Evolutionary conservation across 2,797 vertebrate genomes (phyloP).

Genomic region (Sciaenops ocellatus): DNA sequence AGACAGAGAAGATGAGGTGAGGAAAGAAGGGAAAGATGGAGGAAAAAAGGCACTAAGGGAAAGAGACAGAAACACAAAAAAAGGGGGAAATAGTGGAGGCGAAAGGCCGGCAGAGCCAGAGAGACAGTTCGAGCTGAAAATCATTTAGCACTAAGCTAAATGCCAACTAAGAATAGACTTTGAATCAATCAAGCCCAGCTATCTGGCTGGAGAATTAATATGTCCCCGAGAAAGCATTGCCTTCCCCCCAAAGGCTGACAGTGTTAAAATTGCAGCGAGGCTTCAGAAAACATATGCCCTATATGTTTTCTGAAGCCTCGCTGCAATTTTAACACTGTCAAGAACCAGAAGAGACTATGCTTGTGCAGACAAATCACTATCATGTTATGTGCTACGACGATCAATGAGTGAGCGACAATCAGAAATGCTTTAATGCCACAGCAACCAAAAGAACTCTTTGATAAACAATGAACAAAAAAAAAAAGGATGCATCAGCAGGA

Average conservation of each 20-base stretch:
- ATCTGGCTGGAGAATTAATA: conserved; percentile 80
- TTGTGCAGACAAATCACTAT: conserved; percentile 9
- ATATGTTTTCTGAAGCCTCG: conserved; percentile 47
- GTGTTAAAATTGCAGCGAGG: conserved; percentile 19
- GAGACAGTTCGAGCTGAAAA: conserved; percentile 80
- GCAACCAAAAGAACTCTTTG: neutral
- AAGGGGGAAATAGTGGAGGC: conserved; percentile 31
- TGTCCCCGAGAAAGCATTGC: conserved; percentile 67
- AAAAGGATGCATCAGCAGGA: conserved; percentile 8
- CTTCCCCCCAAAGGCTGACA: conserved; percentile 46
- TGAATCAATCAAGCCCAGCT: conserved; percentile 84
- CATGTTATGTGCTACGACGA: conserved; percentile 10
- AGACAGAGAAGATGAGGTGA: conserved; percentile 51
- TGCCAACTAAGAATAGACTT: conserved; percentile 88
- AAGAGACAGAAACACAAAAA: conserved; percentile 41
- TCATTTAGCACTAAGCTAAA: conserved; percentile 85
- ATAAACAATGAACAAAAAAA: neutral
- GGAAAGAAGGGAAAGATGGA: conserved; percentile 37
- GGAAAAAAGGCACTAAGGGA: conserved; percentile 22
- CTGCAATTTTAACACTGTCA: conserved; percentile 20
- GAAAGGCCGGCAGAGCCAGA: conserved; percentile 47
- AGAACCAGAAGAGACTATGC: conserved; percentile 2
- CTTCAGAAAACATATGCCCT: conserved; percentile 50
- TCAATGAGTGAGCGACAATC: conserved; percentile 16
- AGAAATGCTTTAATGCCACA: conserved; percentile 19